Evolutionary conservation across 2,113 vertebrate species (phyloP), one percentile per base, ranked within the genome.

Genomic region (Oreochromis aureus): DNA sequence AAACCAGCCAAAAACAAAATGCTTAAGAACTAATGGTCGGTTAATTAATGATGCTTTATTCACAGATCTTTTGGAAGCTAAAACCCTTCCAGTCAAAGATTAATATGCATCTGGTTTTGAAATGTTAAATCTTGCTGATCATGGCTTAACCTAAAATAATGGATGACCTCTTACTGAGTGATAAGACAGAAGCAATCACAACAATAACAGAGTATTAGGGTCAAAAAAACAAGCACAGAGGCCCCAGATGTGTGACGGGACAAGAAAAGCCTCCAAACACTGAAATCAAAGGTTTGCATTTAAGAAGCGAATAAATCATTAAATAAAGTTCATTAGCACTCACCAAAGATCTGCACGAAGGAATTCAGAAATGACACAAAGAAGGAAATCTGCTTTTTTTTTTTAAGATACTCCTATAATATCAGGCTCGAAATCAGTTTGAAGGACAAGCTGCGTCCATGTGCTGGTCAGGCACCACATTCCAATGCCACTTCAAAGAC

Each of bases 401-500:
- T 84, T 6, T 76, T 88, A 39, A 32, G 22, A n/a, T 36, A 34
- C 19, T 76, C 46, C 39, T 63, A 16, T 9, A 55, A 71, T 48
- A 84, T 46, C 3, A 79, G 51, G 71, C 41, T 36, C 80, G 85
- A 88, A 78, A 54, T 51, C 56, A 89, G 12, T 82, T 79, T 86
- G 22, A 46, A 54, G 82, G 86, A 84, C 82, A 79, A 73, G 89
- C 86, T 89, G 89, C 54, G 85, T 79, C 87, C 83, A 71, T 87
- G 86, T 88, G 89, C 90, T 92, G 89, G 81, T 94, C 92, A 84
- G 89, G 80, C 89, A 86, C 86, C 58, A 58, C 95, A 95, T 95
- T 96, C 95, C 95, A 86, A 80, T 92, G 83, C 83, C 90, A 93
- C 96, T 95, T 96, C 94, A 96, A 90, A 96, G 92, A 91, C 32